These are phyloP conservation scores for Tribolium madens DNA, from an alignment of 1,140 invertebrate genomes.

Conservation along the genomic window DNA sequence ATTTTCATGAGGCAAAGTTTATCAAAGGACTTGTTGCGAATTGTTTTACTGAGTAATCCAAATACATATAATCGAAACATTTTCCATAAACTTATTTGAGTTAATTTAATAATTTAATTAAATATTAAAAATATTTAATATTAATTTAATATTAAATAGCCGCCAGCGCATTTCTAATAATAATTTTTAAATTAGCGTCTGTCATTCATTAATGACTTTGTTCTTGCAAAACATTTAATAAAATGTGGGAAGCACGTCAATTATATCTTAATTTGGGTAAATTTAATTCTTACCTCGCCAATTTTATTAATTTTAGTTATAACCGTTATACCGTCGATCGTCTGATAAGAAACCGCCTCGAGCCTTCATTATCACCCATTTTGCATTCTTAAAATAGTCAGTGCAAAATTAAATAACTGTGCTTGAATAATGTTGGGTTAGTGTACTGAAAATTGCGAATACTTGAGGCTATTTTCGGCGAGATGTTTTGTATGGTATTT, in stretches of 20 bases:
- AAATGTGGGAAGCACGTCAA: slow-evolving; percentile 32
- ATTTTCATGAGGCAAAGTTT: too few relatives aligned
- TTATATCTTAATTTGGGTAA: slow-evolving; percentile 23
- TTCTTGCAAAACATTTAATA: slow-evolving; percentile 1
- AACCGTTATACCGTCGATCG: not conserved
- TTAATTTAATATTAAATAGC: not conserved
- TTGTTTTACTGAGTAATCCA: too few relatives aligned
- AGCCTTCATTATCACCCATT: not conserved
- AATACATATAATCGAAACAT: too few relatives aligned
- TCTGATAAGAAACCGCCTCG: slow-evolving; percentile 1
- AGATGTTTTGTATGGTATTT: slow-evolving; percentile 16
- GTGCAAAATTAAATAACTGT: not conserved
- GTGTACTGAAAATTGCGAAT: slow-evolving; percentile 18
- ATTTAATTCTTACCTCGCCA: not conserved
- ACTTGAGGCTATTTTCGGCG: slow-evolving; percentile 18
- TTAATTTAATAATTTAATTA: too few relatives aligned
- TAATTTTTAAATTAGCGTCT: slow-evolving; percentile 2
- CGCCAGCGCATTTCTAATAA: slow-evolving; percentile 4
- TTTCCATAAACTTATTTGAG: too few relatives aligned
- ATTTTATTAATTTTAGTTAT: not conserved
- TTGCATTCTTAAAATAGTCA: not conserved
- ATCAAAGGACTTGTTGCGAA: too few relatives aligned
- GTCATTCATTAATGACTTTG: slow-evolving; percentile 22
- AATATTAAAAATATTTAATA: too few relatives aligned
- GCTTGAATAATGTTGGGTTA: not conserved